Conservation (phyloP, 2,888 invertebrate species). For the Drosophila fungiperda region DNA sequence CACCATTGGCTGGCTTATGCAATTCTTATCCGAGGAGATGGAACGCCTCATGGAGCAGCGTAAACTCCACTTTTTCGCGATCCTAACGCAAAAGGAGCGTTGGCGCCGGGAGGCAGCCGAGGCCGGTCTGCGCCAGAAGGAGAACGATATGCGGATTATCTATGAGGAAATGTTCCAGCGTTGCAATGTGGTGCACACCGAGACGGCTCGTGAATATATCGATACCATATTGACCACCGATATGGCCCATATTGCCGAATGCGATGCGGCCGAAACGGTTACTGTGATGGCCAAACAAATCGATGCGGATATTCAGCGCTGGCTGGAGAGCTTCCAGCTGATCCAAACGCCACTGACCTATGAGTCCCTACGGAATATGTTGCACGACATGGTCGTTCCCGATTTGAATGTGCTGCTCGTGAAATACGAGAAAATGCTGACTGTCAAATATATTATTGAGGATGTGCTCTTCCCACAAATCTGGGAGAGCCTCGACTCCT, state of each 20-base stretch:
- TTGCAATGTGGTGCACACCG: slow-evolving; percentile 85
- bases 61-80: slow-evolving; percentile 91
- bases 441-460: slow-evolving; percentile 72
- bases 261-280: slow-evolving; percentile 86
- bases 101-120: slow-evolving; percentile 92
- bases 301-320: slow-evolving; percentile 85
- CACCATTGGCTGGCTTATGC: slow-evolving; percentile 90
- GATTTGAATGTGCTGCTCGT: slow-evolving; percentile 46
- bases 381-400: slow-evolving; percentile 66
- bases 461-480: slow-evolving; percentile 85
- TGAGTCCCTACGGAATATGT: slow-evolving; percentile 56
- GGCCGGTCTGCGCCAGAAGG: slow-evolving; percentile 91
- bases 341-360: slow-evolving; percentile 75
- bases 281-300: slow-evolving; percentile 86
- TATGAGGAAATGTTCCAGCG: slow-evolving; percentile 93
- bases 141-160: slow-evolving; percentile 89
- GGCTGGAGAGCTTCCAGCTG: slow-evolving; percentile 67
- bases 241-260: slow-evolving; percentile 87
- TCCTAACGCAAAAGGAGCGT: slow-evolving; percentile 92
- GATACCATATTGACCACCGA: slow-evolving; percentile 88
- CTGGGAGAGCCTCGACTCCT: slow-evolving; percentile 83
- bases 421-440: slow-evolving; percentile 55
- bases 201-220: slow-evolving; percentile 88
- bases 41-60: slow-evolving; percentile 91
- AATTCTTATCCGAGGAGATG: slow-evolving; percentile 92